These are phyloP conservation scores for Ctenochaetus hawaiiensis DNA, from an alignment of 2,797 vertebrate species.

Conservation along the genomic window DNA sequence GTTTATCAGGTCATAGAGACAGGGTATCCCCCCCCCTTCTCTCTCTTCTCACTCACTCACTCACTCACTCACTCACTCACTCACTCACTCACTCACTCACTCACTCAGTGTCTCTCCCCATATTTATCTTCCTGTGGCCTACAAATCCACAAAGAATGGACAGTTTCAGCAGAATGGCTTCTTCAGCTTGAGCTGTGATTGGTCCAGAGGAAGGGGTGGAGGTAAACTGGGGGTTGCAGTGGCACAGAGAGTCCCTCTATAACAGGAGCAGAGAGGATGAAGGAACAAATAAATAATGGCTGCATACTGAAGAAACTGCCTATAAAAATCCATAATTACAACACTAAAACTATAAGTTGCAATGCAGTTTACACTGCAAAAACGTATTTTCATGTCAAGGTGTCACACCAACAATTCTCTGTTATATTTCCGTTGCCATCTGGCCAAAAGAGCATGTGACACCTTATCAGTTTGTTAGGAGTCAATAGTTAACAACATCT, in stretches of 20 bases:
- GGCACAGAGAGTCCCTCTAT: constrained; percentile 26
- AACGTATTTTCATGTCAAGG: background rate
- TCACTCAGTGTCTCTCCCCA: constrained; percentile 20
- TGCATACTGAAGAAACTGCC: background rate
- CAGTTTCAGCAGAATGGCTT: constrained; percentile 55
- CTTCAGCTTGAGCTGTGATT: constrained; percentile 65
- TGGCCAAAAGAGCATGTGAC: constrained; percentile 23
- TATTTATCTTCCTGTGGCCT: constrained; percentile 40
- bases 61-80: background rate
- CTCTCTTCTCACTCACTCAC: background rate
- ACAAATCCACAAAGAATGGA: constrained; percentile 59
- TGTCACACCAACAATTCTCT: background rate
- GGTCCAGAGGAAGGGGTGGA: constrained; percentile 72
- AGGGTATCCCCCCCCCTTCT: background rate
- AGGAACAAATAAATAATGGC: constrained; percentile 17
- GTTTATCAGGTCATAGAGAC: constrained; percentile 27
- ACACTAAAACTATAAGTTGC: background rate
- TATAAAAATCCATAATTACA: background rate
- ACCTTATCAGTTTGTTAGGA: constrained; percentile 42
- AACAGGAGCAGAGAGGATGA: constrained; percentile 18
- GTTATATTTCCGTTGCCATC: background rate
- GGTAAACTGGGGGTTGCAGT: constrained; percentile 37
- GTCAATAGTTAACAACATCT: constrained; percentile 74
- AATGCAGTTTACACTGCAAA: background rate
- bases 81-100: constrained; percentile 2